Conservation (phyloP, 2,113 vertebrate species). For the Colossoma macropomum region DNA sequence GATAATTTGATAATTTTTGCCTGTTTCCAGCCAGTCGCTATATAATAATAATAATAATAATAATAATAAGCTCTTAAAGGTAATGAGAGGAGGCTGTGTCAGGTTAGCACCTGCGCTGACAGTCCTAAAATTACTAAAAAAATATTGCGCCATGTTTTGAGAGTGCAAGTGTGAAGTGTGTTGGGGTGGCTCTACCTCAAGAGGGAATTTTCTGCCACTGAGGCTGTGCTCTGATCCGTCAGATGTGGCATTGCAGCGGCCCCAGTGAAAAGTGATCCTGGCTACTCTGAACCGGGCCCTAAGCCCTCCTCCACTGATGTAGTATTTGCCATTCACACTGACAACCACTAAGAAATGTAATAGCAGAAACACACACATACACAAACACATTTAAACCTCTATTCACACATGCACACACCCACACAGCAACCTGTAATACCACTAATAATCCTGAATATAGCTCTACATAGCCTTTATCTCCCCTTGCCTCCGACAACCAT, state of each 20-base stretch:
- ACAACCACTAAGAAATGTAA: slow-evolving; percentile 82
- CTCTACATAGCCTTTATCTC: slow-evolving; percentile 1
- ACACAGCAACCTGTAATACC: not conserved
- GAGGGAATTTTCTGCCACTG: slow-evolving; percentile 90
- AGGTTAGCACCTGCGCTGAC: too few relatives aligned
- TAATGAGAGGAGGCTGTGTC: too few relatives aligned
- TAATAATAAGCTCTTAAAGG: too few relatives aligned
- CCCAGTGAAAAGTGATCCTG: slow-evolving; percentile 94
- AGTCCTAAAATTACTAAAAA: too few relatives aligned
- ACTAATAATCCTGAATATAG: not conserved
- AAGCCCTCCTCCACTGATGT: slow-evolving; percentile 88
- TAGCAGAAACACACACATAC: slow-evolving; percentile 13
- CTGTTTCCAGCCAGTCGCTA: too few relatives aligned
- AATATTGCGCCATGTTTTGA: not conserved
- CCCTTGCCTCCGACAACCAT: slow-evolving; percentile 4
- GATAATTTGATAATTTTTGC: too few relatives aligned
- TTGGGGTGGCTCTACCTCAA: slow-evolving; percentile 81
- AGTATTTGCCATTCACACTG: slow-evolving; percentile 87
- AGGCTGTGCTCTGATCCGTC: slow-evolving; percentile 96
- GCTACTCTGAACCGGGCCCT: slow-evolving; percentile 85
- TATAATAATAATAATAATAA: too few relatives aligned
- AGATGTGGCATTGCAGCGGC: slow-evolving; percentile 89
- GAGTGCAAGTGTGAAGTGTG: not conserved
- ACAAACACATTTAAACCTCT: slow-evolving; percentile 13
- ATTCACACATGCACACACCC: slow-evolving; percentile 14